Evolutionary conservation across 2,797 vertebrate genomes (phyloP), one percentile per base, ranked within the genome.

Genomic region (Acrossocheilus fasciatus): DNA sequence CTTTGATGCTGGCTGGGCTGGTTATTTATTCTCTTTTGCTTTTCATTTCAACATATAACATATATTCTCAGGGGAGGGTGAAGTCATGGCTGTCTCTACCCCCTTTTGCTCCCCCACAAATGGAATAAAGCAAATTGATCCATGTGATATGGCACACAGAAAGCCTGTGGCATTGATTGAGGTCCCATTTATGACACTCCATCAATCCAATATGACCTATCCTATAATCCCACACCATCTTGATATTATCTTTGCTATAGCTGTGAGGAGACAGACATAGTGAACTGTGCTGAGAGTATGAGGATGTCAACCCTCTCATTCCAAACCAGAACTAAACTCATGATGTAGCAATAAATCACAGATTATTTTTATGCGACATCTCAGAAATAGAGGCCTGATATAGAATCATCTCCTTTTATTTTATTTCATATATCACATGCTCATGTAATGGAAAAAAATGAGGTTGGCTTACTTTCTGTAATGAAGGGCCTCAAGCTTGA

Each of bases 121-220:
- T 73, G 77, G 70, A 85, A 88, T 78, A 87, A 54, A 89, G 57
- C 79, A 47, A 83, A 89, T 79, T 54, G 82, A 89, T 88, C 88
- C 45, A 81, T 57, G 52, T 73, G 83, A 87, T 87, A 84, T 81
- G 76, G 87, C 66, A 34, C 73, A 88, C 74, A 77, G 47, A 76
- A 80, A 87, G 74, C 79, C 82, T 83, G 43, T 79, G 62, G 68
- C 82, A 85, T 54, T 79, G 85, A 88, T 85, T 85, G 81, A 88
- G 84, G 76, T 73, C 72, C 62, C 70, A 50, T 78, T 89, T 59
- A 85, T 81, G 83, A 72, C 74, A 75, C 75, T 72, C 80, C 64
- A 87, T 89, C 87, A 87, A 89, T 88, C 80, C 74, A 52, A 50
- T 77, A 41, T 85, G 76, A 90, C 69, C 68, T 50, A 54, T 76